Base-by-base conservation (phyloP, 2,888 invertebrate species). In the Enoplolaimus lenunculus region DNA sequence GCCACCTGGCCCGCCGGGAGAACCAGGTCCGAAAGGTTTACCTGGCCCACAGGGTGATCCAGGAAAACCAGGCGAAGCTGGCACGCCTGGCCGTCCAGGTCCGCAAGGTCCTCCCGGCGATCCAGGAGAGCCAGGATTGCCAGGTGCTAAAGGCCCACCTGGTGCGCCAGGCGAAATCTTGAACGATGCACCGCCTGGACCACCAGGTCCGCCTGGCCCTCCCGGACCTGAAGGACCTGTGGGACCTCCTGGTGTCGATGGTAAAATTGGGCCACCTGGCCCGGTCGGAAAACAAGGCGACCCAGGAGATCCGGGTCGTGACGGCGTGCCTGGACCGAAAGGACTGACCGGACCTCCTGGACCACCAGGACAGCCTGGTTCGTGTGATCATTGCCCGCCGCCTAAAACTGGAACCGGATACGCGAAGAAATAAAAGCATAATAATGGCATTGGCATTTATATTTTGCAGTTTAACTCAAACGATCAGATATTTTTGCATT, bases 271-370 rank as follows among this genome's bases (percentile, higher is more conserved):
- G 3, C 60, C 68, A 28, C 60, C 69, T 21, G 71, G 71, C 1
- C 69, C 71, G 2, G 29, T 30, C 16, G 71, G 71, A 13, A 60
- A 31, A 28, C 60, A 21, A 29, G 71, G 71, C 29, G 69, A 70
- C 33, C 29, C 69, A 1, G 69, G 69, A 16, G 62, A 66, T 16
- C 26, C 69, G 16, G 69, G 69, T 16, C 79, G 73, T 73, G 28
- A 74, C 72, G 30, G 76, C 75, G 13, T 71, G 71, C 16, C 74
- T 73, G 62, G 73, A 71, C 69, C 72, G 71, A 59, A 74, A 73
- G 73, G 75, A 73, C 73, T 73, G 69, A 68, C 60, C 26, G 70
- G 75, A 68, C 65, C 71, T 74, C 71, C 73, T n/a, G 74, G 75
- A 33, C 73, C 73, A 33, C 70, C 70, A 2, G 70, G 70, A 31